Base-by-base conservation (phyloP, 2,888 invertebrate genomes). In the Sphinx pinastri region DNA sequence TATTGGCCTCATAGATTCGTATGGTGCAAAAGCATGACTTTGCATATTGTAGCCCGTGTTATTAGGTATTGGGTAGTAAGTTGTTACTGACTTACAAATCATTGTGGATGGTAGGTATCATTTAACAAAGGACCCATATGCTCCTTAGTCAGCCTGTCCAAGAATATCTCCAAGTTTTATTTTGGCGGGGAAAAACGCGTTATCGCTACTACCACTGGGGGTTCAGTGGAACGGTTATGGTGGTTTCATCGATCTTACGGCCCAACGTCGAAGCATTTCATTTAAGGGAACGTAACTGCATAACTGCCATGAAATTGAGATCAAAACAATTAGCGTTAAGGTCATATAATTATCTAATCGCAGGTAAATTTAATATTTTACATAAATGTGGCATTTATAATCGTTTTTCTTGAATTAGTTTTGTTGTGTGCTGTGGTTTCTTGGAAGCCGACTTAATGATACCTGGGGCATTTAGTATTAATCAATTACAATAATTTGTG, bases 311-410 rank as follows among this genome's bases (percentile, higher is more conserved):
- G 13, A 19, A 19, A 63, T 63, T 63, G 49, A 19, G 63, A 63
- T 63, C 63, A 63, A 63, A 63, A 7, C 63, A 49, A 49, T 63
- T 49, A 19, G 8, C 47, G 3, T 45, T 47, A 47, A 63, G 63
- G 47, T 63, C 49, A 12, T 13, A 2, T 13, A 16, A 63, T 49
- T 49, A 49, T 63, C 19, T 63, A 60, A 60, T 16, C 16, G 45
- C 1, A 8, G 47, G 19, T 63, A 19, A 63, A 63, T 49, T 63
- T 25, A 25, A 57, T 57, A 12, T 19, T 25, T 57, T 25, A 57
- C 25, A 57, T 57, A 47, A 47, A 19, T 19, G 12, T 55, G 11
- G 10, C 16, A 19, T 19, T 55, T 19, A 55, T 55, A 19, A 19
- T 10, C 16, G 54, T 54, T 54, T 54, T 8, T 8, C 54, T 54